phyloP scores from a whole-genome alignment of 2,113 vertebrate species.

The Equus przewalskii region DNA sequence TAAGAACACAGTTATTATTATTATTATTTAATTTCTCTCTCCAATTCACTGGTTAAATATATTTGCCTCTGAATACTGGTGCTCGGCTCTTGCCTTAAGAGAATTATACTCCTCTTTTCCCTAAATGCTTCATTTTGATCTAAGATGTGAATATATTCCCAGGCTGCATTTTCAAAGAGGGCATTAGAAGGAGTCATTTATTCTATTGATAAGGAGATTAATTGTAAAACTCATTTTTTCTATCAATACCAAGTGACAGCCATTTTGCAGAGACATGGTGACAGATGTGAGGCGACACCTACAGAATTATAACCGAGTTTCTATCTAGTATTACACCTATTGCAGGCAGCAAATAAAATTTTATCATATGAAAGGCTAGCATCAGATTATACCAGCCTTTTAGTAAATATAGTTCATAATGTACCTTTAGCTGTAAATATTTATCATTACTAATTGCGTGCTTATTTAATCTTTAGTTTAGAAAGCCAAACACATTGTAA shows the following conservation, averaged over 20 bases:
- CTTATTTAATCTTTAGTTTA: neutral
- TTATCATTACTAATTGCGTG: neutral
- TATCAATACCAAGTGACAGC: neutral
- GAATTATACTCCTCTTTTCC: neutral
- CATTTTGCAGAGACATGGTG: neutral
- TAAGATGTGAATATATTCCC: neutral
- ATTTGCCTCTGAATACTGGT: neutral
- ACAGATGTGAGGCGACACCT: neutral
- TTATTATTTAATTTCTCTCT: neutral
- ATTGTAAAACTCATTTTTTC: conserved; percentile 34
- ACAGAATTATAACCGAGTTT: neutral
- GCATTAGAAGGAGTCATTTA: neutral
- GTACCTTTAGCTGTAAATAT: neutral
- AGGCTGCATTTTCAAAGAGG: conserved; percentile 31
- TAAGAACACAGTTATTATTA: neutral
- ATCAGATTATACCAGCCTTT: neutral
- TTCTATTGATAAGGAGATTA: conserved; percentile 53
- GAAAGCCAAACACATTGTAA: neutral
- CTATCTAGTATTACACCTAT: neutral
- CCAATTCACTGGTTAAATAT: neutral
- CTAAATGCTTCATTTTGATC: conserved; percentile 47
- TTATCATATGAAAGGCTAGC: neutral
- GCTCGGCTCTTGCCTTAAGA: neutral
- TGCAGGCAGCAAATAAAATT: neutral
- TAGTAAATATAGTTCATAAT: neutral